A percentile compares a stretch with the other conserved stretches of the same genome.
Evolutionary conservation across 2,888 invertebrate genomes (phyloP).

Genomic region (Epicampocera succincta): DNA sequence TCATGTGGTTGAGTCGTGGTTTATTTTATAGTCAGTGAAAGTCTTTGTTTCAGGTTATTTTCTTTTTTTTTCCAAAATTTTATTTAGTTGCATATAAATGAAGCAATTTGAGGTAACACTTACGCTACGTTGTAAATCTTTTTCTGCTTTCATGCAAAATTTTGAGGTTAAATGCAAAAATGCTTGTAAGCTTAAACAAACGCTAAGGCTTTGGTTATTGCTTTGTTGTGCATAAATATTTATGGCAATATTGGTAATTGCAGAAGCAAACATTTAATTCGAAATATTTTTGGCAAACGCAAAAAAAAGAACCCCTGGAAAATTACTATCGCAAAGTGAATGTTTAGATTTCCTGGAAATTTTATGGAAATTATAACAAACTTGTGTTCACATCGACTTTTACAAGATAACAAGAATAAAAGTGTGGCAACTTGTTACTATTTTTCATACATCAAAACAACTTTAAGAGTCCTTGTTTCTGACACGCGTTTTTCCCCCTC

Average conservation of each 20-base stretch:
- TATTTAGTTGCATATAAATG: conserved; percentile 67
- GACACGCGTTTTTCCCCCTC: no score
- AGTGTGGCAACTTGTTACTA: no score
- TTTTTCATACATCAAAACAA: no score
- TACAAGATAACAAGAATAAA: no score
- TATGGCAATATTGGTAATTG: conserved; percentile 37
- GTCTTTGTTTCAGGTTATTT: conserved; percentile 55
- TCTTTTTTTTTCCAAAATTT: conserved; percentile 32
- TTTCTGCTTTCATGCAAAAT: conserved; percentile 37
- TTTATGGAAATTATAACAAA: no score
- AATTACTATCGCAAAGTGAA: no score
- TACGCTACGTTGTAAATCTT: conserved; percentile 63
- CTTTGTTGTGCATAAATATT: conserved; percentile 18
- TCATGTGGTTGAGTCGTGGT: conserved; percentile 58
- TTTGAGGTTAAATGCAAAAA: conserved; percentile 15
- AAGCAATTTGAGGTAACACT: conserved; percentile 69
- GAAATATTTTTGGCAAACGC: background rate
- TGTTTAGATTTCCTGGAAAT: no score
- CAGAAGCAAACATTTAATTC: background rate
- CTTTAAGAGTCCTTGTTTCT: no score
- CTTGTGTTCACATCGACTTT: no score
- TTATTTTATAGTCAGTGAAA: conserved; percentile 58
- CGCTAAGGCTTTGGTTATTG: conserved; percentile 1
- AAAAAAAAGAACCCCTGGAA: no score
- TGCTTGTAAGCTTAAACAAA: background rate